Evolutionary conservation across 2,888 invertebrate genomes (phyloP), one percentile per base, ranked within the genome.

Genomic region (Chrysopilus asiliformis): DNA sequence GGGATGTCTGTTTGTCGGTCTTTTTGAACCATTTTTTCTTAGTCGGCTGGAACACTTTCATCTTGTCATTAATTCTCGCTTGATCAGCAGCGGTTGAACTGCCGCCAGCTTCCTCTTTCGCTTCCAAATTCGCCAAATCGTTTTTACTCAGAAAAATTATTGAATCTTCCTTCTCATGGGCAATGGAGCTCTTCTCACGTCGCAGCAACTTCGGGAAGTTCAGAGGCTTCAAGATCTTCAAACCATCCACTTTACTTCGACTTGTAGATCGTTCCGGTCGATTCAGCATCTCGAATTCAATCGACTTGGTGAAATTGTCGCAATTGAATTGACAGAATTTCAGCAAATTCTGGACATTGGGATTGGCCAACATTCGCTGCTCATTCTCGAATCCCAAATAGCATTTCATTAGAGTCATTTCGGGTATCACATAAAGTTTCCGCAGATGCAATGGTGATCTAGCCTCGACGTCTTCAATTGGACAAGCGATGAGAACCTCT

Each of bases 21-120:
- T 53, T 57, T 46, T 73, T 72, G 48, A 76, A 77, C 77, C 77
- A 78, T 53, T 76, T 77, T 47, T 72, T 71, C 53, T 76, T 77
- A 3, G 67, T 68, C 25, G 68, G 63, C 43, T 62, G 63, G 41
- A 62, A 62, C 10, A 63, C 62, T 42, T 60, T 60, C 63, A 63
- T 63, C 45, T 60, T 60, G 3, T 62, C 63, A 3, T 58, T 53
- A 20, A 41, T 40, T 20, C 38, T 26, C 2, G 38, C 19, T 12
- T 35, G 34, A 17, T 29, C 26, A 12, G n/a, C 26, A 26, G 5
- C 13, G n/a, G 9, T 26, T n/a, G n/a, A n/a, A 15, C 28, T 13
- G 9, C 28, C 20, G 4, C 15, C 12, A 4, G 34, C 42, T 5
- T 43, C 45, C n/a, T 56, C 55, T 31, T 55, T 56, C 17, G 55